A percentile compares a stretch with the other conserved stretches of the same genome.
Conservation (phyloP, 2,797 vertebrate species). For the Rallus crepitans region DNA sequence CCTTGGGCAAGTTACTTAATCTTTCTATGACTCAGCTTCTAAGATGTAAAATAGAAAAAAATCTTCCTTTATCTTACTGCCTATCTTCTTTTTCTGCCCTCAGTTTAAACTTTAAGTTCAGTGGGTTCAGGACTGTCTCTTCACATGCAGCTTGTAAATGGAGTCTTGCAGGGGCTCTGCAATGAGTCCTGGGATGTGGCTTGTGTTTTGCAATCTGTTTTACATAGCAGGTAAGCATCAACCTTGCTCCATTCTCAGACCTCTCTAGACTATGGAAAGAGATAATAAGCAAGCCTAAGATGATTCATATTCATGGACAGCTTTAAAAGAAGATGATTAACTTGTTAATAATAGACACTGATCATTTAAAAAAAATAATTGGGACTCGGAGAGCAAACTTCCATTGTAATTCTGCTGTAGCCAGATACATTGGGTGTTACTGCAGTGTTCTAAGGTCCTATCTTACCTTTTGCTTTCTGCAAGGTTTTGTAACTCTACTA, state of each 20-base stretch:
- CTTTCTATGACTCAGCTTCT: slow-evolving; percentile 38
- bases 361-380: background rate
- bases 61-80: background rate
- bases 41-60: slow-evolving; percentile 23
- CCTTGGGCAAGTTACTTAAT: background rate
- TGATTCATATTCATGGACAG: background rate
- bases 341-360: background rate
- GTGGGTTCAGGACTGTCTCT: background rate
- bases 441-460: background rate
- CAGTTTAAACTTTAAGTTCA: slow-evolving; percentile 10
- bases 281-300: background rate
- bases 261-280: background rate
- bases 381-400: background rate
- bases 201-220: background rate
- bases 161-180: background rate
- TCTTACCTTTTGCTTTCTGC: background rate
- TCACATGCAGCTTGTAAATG: background rate
- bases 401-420: background rate
- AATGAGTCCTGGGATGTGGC: background rate
- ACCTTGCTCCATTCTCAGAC: background rate
- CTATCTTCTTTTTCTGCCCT: background rate
- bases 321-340: background rate
- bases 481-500: background rate
- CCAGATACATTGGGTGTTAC: fast-evolving
- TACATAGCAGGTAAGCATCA: background rate